Evolutionary conservation across 2,797 vertebrate genomes (phyloP), one percentile per base, ranked within the genome.

Genomic region (Phyllotis vaccarum): DNA sequence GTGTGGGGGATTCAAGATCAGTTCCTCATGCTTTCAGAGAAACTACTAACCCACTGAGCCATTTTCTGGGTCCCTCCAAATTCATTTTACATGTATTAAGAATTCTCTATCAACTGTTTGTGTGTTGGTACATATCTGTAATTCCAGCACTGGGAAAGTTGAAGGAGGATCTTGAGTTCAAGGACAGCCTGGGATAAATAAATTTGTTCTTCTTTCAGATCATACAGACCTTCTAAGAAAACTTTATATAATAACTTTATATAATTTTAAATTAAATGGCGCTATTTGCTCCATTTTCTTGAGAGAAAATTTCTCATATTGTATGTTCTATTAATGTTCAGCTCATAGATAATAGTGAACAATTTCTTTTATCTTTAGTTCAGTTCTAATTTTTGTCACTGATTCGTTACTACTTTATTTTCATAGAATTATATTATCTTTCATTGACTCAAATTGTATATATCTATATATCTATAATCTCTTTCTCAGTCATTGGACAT

Each of bases 241-340:
- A 88, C 81, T 93, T 95, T 74, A 90, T 93, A 66, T 94, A 76
- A 86, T 72, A 74, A 88, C 81, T 93, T 95, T 74, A 90, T 93
- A 66, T 94, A 76, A 86, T 72, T 58, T 87, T 85, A 76, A 91
- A 54, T 95, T 95, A 78, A 6, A 75, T 93, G 74, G 66, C 31
- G 1, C 24, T 43, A n/a, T 24, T 64, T 82, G 66, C n/a, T 1
- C 24, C 49, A n/a, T 24, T 64, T 82, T 86, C 81, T 83, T 94
- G 62, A 82, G 37, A 94, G 64, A 93, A 94, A 93, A 79, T 60
- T 56, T 82, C 9, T 96, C 85, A 83, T 87, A 54, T 89, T 89
- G 2, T 74, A 6, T 95, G 24, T 87, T 91, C 34, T 90, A 22
- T 86, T 79, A 88, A 64, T 86, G 56, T 93, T 95, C 43, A 70